Percentiles rank a stretch among this genome's conserved stretches.
Evolutionary conservation across 2,113 vertebrate species (phyloP).

Genomic region (Jacana jacana): DNA sequence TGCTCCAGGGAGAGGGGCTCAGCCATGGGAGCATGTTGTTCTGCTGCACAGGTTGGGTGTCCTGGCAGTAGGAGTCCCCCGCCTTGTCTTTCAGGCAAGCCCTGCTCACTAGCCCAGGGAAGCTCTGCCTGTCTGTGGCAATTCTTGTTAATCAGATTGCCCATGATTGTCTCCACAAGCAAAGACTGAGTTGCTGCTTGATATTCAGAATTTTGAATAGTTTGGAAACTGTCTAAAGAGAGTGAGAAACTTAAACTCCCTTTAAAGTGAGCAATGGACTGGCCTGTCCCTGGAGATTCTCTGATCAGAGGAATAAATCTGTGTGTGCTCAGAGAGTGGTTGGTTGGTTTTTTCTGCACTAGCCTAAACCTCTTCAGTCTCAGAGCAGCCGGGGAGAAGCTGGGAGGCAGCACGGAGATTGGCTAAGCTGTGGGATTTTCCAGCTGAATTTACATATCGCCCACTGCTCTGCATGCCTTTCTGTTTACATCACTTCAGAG

Average conservation of each 20-base stretch:
- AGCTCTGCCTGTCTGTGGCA: neutral
- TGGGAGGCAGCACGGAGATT: slow-evolving; percentile 4
- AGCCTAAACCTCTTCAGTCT: neutral
- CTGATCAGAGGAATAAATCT: neutral
- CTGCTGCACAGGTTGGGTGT: accelerated
- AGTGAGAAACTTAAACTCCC: neutral
- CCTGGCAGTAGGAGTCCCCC: neutral
- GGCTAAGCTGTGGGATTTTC: slow-evolving; percentile 69
- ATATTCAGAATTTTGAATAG: neutral
- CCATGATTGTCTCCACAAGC: neutral
- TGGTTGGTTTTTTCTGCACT: neutral
- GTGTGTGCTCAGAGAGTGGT: neutral
- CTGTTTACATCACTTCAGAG: slow-evolving; percentile 73
- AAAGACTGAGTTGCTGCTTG: neutral
- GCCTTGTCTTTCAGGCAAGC: accelerated
- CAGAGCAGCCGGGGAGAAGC: neutral
- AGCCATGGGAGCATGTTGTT: neutral
- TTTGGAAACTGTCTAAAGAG: neutral
- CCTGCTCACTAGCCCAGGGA: neutral
- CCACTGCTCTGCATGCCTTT: slow-evolving; percentile 76
- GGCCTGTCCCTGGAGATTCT: neutral
- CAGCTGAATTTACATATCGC: slow-evolving; percentile 55
- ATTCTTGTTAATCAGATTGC: neutral
- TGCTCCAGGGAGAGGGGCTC: neutral
- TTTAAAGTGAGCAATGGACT: accelerated